A percentile compares a stretch with the other conserved stretches of the same genome.
Evolutionary conservation across 2,113 vertebrate species (phyloP).

Genomic region (Tiliqua scincoides): DNA sequence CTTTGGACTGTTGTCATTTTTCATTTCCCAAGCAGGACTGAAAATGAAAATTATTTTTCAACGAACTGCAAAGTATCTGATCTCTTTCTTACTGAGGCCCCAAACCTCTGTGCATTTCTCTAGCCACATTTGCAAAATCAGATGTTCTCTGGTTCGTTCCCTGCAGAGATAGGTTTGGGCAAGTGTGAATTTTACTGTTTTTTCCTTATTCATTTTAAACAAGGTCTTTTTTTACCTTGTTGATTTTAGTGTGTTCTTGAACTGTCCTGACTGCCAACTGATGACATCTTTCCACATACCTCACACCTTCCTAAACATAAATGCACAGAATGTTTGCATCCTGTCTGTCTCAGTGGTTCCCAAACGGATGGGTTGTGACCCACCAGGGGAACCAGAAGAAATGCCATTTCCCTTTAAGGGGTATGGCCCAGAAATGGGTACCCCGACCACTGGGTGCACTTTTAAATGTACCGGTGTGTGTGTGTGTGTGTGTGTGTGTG

Average conservation of each 20-base stretch:
- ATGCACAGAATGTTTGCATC: too few species aligned
- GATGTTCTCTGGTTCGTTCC: neutral
- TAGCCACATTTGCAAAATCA: neutral
- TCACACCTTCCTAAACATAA: neutral
- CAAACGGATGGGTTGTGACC: too few species aligned
- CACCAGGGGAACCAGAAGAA: too few species aligned
- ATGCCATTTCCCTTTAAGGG: too few species aligned
- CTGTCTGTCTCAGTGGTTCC: too few species aligned
- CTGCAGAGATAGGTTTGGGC: neutral
- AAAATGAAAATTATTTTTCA: neutral
- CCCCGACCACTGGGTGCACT: too few species aligned
- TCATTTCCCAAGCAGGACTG: neutral
- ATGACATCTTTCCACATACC: too few species aligned
- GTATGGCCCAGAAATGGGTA: too few species aligned
- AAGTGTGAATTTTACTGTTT: neutral
- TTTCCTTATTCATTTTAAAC: neutral
- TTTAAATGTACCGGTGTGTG: too few species aligned
- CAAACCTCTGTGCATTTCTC: neutral
- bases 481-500: too few species aligned
- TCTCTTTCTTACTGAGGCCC: too few species aligned
- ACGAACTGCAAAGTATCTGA: neutral
- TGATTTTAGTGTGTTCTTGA: neutral
- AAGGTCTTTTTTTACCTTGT: neutral
- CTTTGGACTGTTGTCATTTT: neutral
- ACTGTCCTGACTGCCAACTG: neutral